Evolutionary conservation across 2,113 vertebrate species (phyloP).

Genomic region (Micromys minutus): DNA sequence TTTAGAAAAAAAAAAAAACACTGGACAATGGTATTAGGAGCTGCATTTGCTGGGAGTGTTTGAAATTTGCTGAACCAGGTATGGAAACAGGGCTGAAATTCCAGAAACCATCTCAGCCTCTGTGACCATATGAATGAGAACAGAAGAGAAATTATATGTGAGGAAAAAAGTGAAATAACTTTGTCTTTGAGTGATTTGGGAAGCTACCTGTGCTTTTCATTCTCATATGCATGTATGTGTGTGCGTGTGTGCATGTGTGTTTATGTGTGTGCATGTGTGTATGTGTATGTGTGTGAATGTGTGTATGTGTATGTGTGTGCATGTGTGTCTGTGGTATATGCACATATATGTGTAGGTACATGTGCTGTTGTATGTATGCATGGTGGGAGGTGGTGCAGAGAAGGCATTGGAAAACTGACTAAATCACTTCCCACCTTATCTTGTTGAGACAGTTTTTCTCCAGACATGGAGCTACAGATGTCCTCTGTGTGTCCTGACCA

Average conservation of each 20-base stretch:
- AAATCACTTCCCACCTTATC: background rate
- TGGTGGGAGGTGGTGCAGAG: background rate
- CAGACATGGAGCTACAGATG: background rate
- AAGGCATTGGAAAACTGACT: background rate
- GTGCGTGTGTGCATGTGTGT: background rate
- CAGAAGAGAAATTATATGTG: background rate
- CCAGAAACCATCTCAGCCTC: background rate
- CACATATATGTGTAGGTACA: background rate
- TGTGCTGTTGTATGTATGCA: background rate
- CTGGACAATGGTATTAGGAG: background rate
- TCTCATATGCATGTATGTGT: background rate
- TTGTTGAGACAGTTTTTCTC: background rate
- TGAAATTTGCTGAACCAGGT: background rate
- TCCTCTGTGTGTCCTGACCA: background rate
- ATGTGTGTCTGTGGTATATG: background rate
- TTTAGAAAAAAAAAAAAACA: constrained; percentile 23
- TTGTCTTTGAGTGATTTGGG: background rate
- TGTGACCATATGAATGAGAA: constrained; percentile 8
- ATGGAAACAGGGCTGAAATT: background rate
- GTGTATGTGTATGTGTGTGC: background rate
- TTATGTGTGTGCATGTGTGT: background rate
- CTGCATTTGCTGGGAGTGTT: background rate
- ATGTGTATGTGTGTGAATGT: background rate
- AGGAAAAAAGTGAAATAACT: background rate
- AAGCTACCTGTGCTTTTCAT: background rate